Percentiles rank a stretch among this genome's conserved stretches.
Conservation (phyloP, 2,888 invertebrate species). For the Ceratothoa steindachneri region DNA sequence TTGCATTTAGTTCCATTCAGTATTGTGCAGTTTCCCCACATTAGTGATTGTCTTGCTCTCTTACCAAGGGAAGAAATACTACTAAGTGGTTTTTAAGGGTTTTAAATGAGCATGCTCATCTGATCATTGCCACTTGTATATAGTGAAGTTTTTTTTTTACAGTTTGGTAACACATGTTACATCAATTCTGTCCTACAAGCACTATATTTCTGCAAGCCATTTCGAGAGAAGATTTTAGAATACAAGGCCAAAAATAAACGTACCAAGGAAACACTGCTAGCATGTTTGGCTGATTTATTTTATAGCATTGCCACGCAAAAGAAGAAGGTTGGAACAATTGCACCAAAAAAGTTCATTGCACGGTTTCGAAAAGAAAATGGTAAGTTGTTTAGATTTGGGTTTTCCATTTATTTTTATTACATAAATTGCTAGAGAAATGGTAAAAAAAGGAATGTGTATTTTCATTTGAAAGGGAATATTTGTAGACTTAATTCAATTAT, state of each 20-base stretch:
- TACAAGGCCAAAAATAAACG: constrained; percentile 94
- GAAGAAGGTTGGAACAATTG: constrained; percentile 96
- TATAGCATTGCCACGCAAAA: constrained; percentile 99
- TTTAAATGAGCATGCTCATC: no score
- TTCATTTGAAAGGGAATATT: neutral
- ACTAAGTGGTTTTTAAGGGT: no score
- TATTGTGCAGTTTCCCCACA: no score
- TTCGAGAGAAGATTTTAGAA: constrained; percentile 95
- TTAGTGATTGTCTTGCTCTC: no score
- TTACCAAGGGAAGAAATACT: no score
- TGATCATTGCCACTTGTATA: no score
- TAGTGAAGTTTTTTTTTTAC: no score
- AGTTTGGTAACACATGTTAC: constrained; percentile 99
- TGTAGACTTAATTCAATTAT: no score
- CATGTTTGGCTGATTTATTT: constrained; percentile 96
- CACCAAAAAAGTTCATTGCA: constrained; percentile 99
- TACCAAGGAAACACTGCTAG: constrained; percentile 93
- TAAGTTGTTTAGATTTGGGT: constrained; percentile 18
- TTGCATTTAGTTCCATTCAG: no score
- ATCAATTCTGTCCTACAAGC: constrained; percentile 99
- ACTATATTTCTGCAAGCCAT: constrained; percentile 97
- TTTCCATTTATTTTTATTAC: no score
- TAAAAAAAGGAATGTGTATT: neutral
- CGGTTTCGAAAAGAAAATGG: constrained; percentile 55
- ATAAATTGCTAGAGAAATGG: no score